Percentiles rank a stretch among this genome's conserved stretches.
phyloP scores from a whole-genome alignment of 2,113 vertebrate genomes.

The Hydropotes inermis region DNA sequence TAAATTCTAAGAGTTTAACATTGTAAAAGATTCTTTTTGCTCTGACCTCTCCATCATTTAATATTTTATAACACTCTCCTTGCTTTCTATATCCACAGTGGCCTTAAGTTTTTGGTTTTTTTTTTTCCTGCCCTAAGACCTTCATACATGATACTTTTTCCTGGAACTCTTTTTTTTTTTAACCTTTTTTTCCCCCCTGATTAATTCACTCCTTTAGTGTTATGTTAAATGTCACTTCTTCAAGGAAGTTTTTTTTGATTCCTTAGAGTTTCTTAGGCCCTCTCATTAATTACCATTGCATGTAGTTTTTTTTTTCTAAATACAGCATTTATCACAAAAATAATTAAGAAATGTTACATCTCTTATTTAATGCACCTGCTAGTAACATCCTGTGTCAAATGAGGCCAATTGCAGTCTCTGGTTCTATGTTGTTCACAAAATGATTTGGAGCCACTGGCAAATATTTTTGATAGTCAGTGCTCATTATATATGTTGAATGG shows the following conservation, averaged over 20 bases:
- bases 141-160: background rate
- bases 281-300: background rate
- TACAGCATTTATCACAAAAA: background rate
- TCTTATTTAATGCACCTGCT: background rate
- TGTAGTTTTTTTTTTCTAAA: background rate
- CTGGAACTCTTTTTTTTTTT: background rate
- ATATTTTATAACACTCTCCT: background rate
- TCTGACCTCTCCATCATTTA: background rate
- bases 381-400: background rate
- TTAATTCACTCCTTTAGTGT: background rate
- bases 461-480: background rate
- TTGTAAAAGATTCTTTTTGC: background rate
- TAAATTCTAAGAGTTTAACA: constrained; percentile 1
- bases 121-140: background rate
- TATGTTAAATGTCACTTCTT: background rate
- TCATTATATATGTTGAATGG: background rate
- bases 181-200: background rate
- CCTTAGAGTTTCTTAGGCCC: background rate
- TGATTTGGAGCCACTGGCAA: background rate
- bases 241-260: background rate
- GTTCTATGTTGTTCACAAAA: background rate
- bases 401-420: background rate
- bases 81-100: background rate
- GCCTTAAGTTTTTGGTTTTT: background rate
- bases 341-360: background rate